Base-by-base conservation (phyloP, 2,113 vertebrate species). In the Misgurnus anguillicaudatus region DNA sequence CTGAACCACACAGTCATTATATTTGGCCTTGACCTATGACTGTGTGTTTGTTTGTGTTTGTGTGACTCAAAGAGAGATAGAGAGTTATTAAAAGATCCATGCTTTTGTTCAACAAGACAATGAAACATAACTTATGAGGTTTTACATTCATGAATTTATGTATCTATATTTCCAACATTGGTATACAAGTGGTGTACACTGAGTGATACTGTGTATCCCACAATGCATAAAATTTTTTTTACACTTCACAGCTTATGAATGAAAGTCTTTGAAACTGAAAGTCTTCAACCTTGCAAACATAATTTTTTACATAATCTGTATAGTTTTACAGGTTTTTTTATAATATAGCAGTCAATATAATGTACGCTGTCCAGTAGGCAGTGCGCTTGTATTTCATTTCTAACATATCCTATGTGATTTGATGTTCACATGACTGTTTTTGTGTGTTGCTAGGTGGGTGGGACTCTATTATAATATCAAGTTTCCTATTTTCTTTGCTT, bases 11-110 rank as follows among this genome's bases (percentile, higher is more conserved):
- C 24, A 81, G 87, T 86, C 70, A 84, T 86, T 72, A 36, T 84
- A 81, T 79, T 79, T 79, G 82, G 81, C 86, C 86, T 84, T 87
- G 84, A 88, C 86, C 84, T 61, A 57, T 10, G 70, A 51, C 16
- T 61, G 19, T 51, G 19, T 68, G 70, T 78, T 48, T 75, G 76
- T 75, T 65, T 75, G 75, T 53, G 71, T 80, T 64, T 68, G 72
- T 47, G 61, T 60, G 75, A 19, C 67, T 82, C 24, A 66, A 70
- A 78, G 19, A 39, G 67, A 78, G 72, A 61, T 36, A 60, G 62
- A 41, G 65, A 61, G 71, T 62, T 74, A 74, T 83, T 75, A 79
- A 75, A 73, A 83, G 77, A 80, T 64, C 16, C 19, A 39, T 60
- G 64, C 38, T 83, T 66, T 79, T 51, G 58, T 72, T 71, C 38